Base-by-base conservation (phyloP, 2,888 invertebrate species). In the Galeruca laticollis region DNA sequence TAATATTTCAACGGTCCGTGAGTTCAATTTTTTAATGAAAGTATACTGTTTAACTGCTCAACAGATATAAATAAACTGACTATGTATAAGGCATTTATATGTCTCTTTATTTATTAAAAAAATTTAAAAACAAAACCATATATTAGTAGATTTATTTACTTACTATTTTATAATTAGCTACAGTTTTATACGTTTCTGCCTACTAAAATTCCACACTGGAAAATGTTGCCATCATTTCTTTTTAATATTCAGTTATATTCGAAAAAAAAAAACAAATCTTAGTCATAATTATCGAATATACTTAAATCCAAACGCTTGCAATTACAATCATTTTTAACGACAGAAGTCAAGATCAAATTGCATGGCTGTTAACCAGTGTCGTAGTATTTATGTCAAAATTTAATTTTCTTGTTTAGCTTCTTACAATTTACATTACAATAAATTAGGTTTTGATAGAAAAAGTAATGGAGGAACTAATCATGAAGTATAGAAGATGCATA, bases 311-410 rank as follows among this genome's bases (percentile, higher is more conserved):
- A 64, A 57, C 26, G 57, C 37, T 33, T 31, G 56, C 65, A 57
- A 65, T 65, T 65, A 57, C 57, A 65, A 65, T 65, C 65, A 49
- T 57, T 47, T 57, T 56, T 64, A 64, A 64, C 56, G 64, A 64
- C 49, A 18, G 37, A 8, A 56, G 26, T 54, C 26, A 65, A 47
- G 37, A 65, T 60, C 47, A 49, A 56, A 43, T 64, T 52, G 57
- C 47, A 37, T 63, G 26, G 10, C 26, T 35, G 13, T 15, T 20
- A 1, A 21, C 49, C 65, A 65, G 65, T 49, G 65, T 4, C 57
- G 65, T 43, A 57, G 26, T 18, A 40, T 2, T 31, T 8, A 10
- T n/a, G 13, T 20, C 9, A 31, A 26, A 60, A 20, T 21, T 40
- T 15, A 20, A 37, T 20, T 40, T 21, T 33, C 31, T n/a, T 11